phyloP scores from a whole-genome alignment of 2,113 vertebrate species.

The Sinocyclocheilus rhinocerous region DNA sequence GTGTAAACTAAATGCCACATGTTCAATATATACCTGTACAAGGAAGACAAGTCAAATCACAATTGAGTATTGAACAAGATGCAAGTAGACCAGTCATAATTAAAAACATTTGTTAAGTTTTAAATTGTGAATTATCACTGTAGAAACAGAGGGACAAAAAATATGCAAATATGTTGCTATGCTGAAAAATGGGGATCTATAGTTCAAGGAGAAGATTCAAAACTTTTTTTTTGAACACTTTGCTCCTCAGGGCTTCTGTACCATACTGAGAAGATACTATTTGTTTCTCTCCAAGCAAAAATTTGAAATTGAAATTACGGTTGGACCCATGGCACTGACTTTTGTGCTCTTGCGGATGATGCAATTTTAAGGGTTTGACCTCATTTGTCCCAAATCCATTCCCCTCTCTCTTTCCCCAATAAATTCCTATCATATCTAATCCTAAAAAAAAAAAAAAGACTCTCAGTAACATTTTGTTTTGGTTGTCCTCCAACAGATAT shows the following conservation, averaged over 20 bases:
- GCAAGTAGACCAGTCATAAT: not conserved
- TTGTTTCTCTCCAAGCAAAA: not conserved
- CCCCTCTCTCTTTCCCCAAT: not conserved
- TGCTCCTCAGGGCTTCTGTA: not conserved
- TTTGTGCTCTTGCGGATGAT: not conserved
- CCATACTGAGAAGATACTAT: not conserved
- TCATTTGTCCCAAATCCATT: slow-evolving; percentile 51
- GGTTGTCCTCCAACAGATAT: too few relatives aligned
- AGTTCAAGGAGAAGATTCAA: not conserved
- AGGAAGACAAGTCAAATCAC: not conserved
- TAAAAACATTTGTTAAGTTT: not conserved
- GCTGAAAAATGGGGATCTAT: not conserved
- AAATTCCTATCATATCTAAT: too few relatives aligned
- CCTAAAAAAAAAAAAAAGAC: too few relatives aligned
- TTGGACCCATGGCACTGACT: not conserved
- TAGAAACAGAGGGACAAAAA: not conserved
- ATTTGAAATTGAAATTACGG: not conserved
- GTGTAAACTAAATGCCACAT: not conserved
- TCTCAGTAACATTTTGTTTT: too few relatives aligned
- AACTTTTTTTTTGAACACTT: not conserved
- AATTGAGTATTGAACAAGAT: not conserved
- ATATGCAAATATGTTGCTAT: not conserved
- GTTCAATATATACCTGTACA: not conserved
- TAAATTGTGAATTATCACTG: not conserved
- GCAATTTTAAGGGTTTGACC: not conserved